Conservation (phyloP, 1,140 invertebrate species). For the Leptinotarsa undecemlineata region DNA sequence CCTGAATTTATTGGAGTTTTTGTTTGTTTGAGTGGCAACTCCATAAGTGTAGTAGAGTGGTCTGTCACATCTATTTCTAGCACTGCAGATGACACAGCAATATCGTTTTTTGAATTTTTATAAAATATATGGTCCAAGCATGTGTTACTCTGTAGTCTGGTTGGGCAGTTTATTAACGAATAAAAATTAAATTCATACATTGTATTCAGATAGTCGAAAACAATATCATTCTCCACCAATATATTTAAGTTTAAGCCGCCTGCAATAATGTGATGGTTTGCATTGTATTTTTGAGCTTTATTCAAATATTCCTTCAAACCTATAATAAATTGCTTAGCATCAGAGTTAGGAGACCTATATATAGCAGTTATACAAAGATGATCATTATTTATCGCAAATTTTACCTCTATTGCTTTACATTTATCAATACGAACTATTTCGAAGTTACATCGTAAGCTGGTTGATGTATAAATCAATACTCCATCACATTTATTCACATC, state of each 20-base stretch:
- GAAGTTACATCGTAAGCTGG: constrained; percentile 11
- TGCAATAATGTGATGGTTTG: constrained; percentile 17
- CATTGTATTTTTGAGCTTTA: neutral
- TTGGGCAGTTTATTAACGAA: constrained; percentile 8
- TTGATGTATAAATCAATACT: constrained; percentile 9
- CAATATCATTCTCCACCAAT: constrained; percentile 12
- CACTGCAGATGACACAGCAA: constrained; percentile 17
- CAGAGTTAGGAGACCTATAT: constrained; percentile 12
- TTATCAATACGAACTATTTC: constrained; percentile 14
- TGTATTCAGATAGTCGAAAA: constrained; percentile 17
- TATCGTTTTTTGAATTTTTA: constrained; percentile 14
- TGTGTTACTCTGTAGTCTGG: constrained; percentile 6
- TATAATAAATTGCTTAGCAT: constrained; percentile 10
- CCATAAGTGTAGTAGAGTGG: constrained; percentile 13
- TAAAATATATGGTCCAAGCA: constrained; percentile 13
- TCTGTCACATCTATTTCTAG: constrained; percentile 19
- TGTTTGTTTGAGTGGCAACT: neutral
- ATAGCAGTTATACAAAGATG: constrained; percentile 7
- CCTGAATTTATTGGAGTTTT: neutral
- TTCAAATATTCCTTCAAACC: constrained; percentile 9
- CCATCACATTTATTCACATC: neutral
- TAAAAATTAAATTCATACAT: constrained; percentile 1
- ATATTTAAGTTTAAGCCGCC: neutral
- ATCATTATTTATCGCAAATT: constrained; percentile 10
- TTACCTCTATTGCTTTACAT: constrained; percentile 13